Conservation (phyloP, 1,140 invertebrate species). For the Tetranychus cinnabarinus region DNA sequence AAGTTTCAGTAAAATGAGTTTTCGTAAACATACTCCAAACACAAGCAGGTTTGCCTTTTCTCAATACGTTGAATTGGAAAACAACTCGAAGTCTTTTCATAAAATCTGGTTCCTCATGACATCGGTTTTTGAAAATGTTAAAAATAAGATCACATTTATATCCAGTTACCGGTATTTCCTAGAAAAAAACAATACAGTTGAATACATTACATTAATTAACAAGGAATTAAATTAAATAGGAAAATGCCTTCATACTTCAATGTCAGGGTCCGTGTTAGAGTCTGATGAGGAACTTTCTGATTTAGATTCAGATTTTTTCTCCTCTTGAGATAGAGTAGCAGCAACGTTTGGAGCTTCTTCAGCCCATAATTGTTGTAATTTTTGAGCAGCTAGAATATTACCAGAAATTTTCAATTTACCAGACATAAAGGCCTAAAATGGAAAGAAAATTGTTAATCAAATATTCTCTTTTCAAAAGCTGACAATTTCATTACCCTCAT, state of each 20-base stretch:
- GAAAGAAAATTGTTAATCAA: neutral
- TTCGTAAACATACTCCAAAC: conserved; percentile 43
- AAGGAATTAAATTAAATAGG: neutral
- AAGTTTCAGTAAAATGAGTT: conserved; percentile 21
- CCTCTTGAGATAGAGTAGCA: conserved; percentile 63
- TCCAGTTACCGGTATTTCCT: conserved; percentile 5
- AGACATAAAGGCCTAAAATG: conserved; percentile 47
- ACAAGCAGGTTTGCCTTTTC: conserved; percentile 43
- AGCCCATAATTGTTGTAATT: conserved; percentile 43
- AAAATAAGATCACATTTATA: conserved; percentile 42
- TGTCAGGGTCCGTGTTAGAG: neutral
- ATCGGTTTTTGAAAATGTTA: conserved; percentile 40
- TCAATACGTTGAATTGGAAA: conserved; percentile 59
- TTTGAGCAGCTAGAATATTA: conserved; percentile 79
- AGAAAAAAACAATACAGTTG: neutral
- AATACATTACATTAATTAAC: neutral
- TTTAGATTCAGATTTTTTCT: conserved; percentile 20
- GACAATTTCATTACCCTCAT: conserved; percentile 29
- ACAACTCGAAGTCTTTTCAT: conserved; percentile 58
- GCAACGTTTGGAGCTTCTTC: conserved; percentile 27
- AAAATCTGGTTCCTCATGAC: conserved; percentile 41
- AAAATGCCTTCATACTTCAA: neutral
- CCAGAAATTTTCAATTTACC: conserved; percentile 73
- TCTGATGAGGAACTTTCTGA: conserved; percentile 1
- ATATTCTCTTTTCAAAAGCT: too few relatives aligned